phyloP scores from a whole-genome alignment of 2,888 invertebrate species.

The Coelogynopora nodosa region DNA sequence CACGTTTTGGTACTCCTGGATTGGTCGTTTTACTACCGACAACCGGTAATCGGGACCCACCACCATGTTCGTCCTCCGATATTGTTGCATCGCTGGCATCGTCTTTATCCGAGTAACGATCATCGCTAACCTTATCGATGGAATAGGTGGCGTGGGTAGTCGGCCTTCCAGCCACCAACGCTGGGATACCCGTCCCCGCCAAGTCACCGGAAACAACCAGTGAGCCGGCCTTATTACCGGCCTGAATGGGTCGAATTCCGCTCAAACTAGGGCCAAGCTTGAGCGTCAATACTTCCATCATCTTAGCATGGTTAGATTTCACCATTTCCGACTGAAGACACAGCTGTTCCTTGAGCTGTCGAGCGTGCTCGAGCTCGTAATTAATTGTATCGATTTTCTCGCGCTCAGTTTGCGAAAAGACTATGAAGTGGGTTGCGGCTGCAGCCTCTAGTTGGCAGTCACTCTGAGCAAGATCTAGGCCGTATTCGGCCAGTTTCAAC shows the following conservation, averaged over 20 bases:
- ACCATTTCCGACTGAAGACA: conserved; percentile 51
- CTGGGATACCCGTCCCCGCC: too few relatives aligned
- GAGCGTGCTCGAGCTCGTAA: conserved; percentile 46
- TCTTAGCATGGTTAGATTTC: conserved; percentile 51
- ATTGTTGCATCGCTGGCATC: background rate
- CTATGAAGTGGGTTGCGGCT: conserved; percentile 53
- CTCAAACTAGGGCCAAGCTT: background rate
- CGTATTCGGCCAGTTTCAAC: conserved; percentile 52
- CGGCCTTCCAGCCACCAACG: background rate
- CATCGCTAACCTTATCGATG: background rate
- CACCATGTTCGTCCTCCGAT: background rate
- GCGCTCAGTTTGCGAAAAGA: background rate
- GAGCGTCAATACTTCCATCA: conserved; percentile 50
- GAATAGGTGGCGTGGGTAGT: background rate
- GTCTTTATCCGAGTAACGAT: background rate
- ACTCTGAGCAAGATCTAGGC: conserved; percentile 51
- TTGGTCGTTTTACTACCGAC: background rate
- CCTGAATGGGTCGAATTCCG: background rate
- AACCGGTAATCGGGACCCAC: background rate
- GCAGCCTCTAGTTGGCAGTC: conserved; percentile 54
- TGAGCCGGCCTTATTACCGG: background rate
- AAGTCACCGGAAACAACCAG: background rate
- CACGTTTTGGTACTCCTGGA: too few relatives aligned
- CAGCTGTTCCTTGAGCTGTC: conserved; percentile 49
- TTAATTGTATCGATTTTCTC: conserved; percentile 49